Percentiles rank a stretch among this genome's conserved stretches.
Conservation (phyloP, 2,797 vertebrate genomes). For the Enteromius fasciolatus region DNA sequence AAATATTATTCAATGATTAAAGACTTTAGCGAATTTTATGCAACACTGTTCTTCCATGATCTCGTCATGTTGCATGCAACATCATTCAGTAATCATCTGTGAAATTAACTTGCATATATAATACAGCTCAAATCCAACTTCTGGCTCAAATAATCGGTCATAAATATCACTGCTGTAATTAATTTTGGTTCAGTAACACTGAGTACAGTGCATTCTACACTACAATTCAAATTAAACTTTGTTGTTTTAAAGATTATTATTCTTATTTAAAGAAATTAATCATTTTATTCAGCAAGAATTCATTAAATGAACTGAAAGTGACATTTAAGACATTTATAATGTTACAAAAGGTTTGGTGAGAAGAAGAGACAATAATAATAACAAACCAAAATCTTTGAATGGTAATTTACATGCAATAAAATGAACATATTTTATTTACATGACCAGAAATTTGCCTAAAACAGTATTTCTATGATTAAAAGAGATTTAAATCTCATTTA, state of each 20-base stretch:
- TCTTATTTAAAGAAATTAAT: background rate
- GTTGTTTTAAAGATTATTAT: background rate
- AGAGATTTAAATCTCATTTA: background rate
- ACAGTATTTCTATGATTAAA: background rate
- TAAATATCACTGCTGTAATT: background rate
- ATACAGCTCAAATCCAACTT: background rate
- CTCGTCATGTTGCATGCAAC: background rate
- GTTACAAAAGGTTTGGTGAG: background rate
- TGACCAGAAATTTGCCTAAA: background rate
- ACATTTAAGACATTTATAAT: background rate
- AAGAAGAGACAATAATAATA: background rate
- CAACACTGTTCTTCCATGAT: background rate
- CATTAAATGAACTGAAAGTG: background rate
- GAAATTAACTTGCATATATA: background rate
- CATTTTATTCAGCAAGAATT: background rate
- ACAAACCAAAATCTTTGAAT: background rate
- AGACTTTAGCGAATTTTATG: background rate
- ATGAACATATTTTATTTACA: background rate
- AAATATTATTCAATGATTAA: constrained; percentile 1
- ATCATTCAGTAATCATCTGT: background rate
- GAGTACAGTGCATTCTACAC: background rate
- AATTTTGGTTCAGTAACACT: background rate
- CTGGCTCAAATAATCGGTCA: background rate
- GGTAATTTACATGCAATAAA: background rate
- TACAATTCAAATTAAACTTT: background rate